Conservation (phyloP, 2,113 vertebrate genomes). For the Notarius quadriscutis region DNA sequence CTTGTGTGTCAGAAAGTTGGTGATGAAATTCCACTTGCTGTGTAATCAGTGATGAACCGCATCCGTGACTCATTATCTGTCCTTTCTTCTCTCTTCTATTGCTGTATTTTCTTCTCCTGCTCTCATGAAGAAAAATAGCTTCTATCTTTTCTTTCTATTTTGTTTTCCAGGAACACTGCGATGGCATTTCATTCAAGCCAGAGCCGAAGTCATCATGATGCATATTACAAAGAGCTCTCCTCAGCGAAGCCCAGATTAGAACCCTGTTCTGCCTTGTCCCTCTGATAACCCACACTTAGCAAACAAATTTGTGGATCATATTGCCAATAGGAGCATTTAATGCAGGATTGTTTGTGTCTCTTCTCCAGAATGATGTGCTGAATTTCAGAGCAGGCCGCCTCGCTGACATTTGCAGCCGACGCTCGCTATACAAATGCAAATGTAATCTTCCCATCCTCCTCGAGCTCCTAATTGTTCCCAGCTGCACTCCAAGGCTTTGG, state of each 20-base stretch:
- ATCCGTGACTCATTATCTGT: slow-evolving; percentile 16
- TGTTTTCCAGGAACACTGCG: not conserved
- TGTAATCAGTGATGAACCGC: slow-evolving; percentile 17
- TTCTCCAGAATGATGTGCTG: slow-evolving; percentile 35
- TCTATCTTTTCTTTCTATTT: not conserved
- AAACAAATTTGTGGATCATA: slow-evolving; percentile 49
- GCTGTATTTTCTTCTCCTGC: slow-evolving; percentile 3
- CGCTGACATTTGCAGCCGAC: slow-evolving; percentile 51
- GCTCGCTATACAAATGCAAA: slow-evolving; percentile 59
- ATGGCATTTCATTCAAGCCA: not conserved
- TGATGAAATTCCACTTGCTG: not conserved
- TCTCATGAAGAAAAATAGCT: not conserved
- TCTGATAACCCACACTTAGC: slow-evolving; percentile 39
- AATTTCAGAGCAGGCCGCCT: slow-evolving; percentile 31
- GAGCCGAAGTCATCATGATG: slow-evolving; percentile 32
- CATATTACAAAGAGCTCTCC: slow-evolving; percentile 31
- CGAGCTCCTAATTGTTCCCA: slow-evolving; percentile 59
- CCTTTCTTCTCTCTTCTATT: not conserved
- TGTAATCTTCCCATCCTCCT: slow-evolving; percentile 58
- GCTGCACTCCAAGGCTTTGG: slow-evolving; percentile 47
- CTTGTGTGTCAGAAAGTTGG: not conserved
- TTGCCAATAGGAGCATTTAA: slow-evolving; percentile 46
- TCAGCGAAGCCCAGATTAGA: slow-evolving; percentile 40
- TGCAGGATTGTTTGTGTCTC: slow-evolving; percentile 31
- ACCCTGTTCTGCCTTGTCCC: slow-evolving; percentile 20